phyloP scores from a whole-genome alignment of 2,797 vertebrate species.

The Bufotes viridis region DNA sequence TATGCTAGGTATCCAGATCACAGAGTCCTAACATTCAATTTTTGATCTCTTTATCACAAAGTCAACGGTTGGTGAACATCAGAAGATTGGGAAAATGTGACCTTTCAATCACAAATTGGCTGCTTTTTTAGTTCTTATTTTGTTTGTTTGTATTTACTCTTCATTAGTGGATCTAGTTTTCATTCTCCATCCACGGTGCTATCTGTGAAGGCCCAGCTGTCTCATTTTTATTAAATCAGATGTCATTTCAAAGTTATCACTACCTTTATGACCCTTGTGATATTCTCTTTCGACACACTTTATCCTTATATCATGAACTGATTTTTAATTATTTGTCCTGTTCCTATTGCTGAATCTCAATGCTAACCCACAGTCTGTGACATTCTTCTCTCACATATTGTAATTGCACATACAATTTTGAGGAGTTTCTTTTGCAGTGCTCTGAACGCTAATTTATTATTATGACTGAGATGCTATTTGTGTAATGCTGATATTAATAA shows the following conservation, averaged over 20 bases:
- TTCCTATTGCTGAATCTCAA: not conserved
- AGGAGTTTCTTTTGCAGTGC: slow-evolving; percentile 23
- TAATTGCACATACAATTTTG: slow-evolving; percentile 30
- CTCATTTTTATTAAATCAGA: slow-evolving; percentile 41
- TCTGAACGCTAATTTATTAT: slow-evolving; percentile 29
- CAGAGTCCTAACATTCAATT: not conserved
- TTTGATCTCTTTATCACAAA: slow-evolving; percentile 47
- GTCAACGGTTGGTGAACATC: slow-evolving; percentile 1
- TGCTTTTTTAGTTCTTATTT: not conserved
- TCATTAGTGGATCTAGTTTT: not conserved
- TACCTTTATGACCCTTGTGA: slow-evolving; percentile 45
- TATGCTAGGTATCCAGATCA: not conserved
- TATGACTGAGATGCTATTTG: slow-evolving; percentile 32
- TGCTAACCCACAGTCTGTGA: slow-evolving; percentile 7
- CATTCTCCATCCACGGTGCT: slow-evolving; percentile 19
- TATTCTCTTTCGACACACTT: slow-evolving; percentile 17
- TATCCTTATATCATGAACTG: slow-evolving; percentile 35
- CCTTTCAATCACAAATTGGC: slow-evolving; percentile 2
- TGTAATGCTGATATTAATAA: slow-evolving; percentile 35
- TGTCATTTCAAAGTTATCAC: not conserved
- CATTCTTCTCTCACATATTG: slow-evolving; percentile 21
- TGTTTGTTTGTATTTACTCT: not conserved
- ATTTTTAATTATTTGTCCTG: slow-evolving; percentile 30
- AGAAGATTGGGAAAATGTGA: not conserved
- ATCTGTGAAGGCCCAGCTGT: slow-evolving; percentile 39